Percentiles rank a stretch among this genome's conserved stretches.
Conservation (phyloP, 1,140 invertebrate species). For the Oedothorax gibbosus region DNA sequence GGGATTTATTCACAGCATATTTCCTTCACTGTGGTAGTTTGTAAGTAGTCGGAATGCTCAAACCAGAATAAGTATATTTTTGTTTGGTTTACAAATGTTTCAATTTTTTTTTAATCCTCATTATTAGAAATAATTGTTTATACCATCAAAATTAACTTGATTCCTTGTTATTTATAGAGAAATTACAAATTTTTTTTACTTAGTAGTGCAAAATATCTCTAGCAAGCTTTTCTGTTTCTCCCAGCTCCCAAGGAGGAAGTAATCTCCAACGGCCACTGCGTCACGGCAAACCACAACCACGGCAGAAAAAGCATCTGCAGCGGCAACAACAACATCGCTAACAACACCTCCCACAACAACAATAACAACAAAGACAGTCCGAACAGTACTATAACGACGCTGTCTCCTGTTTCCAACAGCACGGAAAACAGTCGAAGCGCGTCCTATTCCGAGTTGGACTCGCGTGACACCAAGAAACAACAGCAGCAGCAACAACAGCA, state of each 20-base stretch:
- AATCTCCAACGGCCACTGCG: conserved; percentile 61
- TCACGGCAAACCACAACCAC: conserved; percentile 49
- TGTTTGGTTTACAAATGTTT: too few species aligned
- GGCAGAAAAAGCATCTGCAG: conserved; percentile 53
- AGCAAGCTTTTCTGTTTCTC: background rate
- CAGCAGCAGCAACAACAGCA: background rate
- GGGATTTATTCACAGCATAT: too few species aligned
- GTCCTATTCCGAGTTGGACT: conserved; percentile 56
- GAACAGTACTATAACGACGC: conserved; percentile 34
- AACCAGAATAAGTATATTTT: too few species aligned
- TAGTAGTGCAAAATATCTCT: too few species aligned
- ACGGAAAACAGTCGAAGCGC: conserved; percentile 4
- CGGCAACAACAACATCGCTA: conserved; percentile 24
- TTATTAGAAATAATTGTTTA: too few species aligned
- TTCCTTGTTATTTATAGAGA: too few species aligned
- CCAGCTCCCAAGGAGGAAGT: conserved; percentile 61
- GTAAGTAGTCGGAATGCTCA: too few species aligned
- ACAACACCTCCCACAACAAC: conserved; percentile 4
- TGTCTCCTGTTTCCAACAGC: conserved; percentile 11
- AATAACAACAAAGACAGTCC: conserved; percentile 37
- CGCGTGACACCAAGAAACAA: conserved; percentile 57
- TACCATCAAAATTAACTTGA: too few species aligned
- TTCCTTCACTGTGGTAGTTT: too few species aligned
- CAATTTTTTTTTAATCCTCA: too few species aligned
- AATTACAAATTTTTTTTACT: too few species aligned